Evolutionary conservation across 2,797 vertebrate genomes (phyloP).

Genomic region (Pipistrellus kuhlii): DNA sequence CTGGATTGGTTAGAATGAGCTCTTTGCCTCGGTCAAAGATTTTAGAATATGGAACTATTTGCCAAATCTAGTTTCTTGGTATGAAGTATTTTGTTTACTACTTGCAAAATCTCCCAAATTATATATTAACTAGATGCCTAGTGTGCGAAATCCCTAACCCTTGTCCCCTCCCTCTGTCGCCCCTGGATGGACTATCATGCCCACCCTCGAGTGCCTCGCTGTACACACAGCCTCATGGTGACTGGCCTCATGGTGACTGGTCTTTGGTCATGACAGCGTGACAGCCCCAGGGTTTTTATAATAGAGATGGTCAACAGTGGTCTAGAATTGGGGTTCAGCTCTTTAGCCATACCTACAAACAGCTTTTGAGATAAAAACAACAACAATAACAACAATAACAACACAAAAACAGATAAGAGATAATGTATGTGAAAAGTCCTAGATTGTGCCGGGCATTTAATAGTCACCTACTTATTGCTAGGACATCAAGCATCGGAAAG

Average conservation of each 20-base stretch:
- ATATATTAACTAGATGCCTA: not conserved
- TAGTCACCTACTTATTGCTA: not conserved
- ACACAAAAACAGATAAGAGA: not conserved
- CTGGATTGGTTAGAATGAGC: not conserved
- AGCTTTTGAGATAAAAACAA: constrained; percentile 34
- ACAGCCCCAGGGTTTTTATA: too few relatives aligned
- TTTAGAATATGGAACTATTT: constrained; percentile 18
- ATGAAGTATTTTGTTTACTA: not conserved
- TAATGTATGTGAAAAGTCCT: not conserved
- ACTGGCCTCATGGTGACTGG: too few relatives aligned
- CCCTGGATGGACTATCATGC: too few relatives aligned
- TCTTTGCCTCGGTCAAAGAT: constrained; percentile 20
- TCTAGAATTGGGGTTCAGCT: not conserved
- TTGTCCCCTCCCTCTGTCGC: too few relatives aligned
- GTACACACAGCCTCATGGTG: too few relatives aligned
- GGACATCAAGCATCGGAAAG: not conserved
- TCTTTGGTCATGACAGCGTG: too few relatives aligned
- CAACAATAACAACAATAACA: not conserved
- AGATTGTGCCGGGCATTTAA: not conserved
- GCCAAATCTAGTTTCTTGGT: not conserved
- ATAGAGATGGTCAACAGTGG: not conserved
- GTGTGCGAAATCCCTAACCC: too few relatives aligned
- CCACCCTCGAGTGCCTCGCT: too few relatives aligned
- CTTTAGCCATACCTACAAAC: not conserved
- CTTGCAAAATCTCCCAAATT: not conserved